Evolutionary conservation across 1,140 invertebrate species (phyloP).

Genomic region (Diplogasteroides magnus): DNA sequence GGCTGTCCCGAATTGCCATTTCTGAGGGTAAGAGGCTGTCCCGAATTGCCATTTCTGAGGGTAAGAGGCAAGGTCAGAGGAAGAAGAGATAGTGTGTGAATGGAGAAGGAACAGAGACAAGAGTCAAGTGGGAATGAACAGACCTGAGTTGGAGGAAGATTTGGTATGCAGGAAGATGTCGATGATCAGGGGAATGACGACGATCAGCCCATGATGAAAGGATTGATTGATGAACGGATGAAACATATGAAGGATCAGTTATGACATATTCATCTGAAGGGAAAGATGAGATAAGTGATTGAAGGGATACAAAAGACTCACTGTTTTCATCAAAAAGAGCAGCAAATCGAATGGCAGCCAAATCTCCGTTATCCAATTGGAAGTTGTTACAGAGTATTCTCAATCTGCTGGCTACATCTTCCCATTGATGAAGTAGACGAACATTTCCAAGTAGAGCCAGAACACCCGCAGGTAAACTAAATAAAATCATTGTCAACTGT

Average conservation of each 20-base stretch:
- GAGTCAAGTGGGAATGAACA: too few relatives aligned
- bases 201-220: background rate
- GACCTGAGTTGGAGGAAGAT: background rate
- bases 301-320: background rate
- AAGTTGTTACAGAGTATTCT: background rate
- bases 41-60: too few relatives aligned
- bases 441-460: background rate
- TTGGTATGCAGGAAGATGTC: background rate
- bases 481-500: too few relatives aligned
- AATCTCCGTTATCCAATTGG: background rate
- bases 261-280: too few relatives aligned
- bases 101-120: too few relatives aligned
- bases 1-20: too few relatives aligned
- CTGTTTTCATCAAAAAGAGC: background rate
- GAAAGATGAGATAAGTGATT: too few relatives aligned
- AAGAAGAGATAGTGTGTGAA: too few relatives aligned
- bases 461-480: background rate
- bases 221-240: too few relatives aligned
- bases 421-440: background rate
- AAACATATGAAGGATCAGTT: too few relatives aligned
- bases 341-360: background rate
- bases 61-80: too few relatives aligned
- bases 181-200: background rate
- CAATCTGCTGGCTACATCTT: background rate
- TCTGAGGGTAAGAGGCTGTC: too few relatives aligned